phyloP scores from a whole-genome alignment of 2,113 vertebrate species.

The Oxygymnocypris stewartii region DNA sequence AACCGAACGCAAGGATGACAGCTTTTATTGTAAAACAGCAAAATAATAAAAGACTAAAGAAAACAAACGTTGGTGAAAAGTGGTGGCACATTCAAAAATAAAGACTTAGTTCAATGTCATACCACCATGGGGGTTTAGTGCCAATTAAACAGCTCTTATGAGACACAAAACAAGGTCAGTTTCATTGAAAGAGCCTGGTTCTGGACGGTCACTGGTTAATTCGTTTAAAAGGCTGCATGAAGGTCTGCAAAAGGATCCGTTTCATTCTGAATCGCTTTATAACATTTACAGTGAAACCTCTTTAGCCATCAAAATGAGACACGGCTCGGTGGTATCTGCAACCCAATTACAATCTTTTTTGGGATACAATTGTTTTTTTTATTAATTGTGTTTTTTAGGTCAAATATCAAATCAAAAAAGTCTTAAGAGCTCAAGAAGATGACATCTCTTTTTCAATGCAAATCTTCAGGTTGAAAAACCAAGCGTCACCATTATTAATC shows the following conservation, averaged over 20 bases:
- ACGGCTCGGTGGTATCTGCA: constrained; percentile 10
- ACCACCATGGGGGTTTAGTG: constrained; percentile 35
- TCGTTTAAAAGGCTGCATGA: neutral
- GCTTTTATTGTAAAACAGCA: constrained; percentile 29
- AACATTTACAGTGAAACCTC: constrained; percentile 21
- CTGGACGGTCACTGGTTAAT: neutral
- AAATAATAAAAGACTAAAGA: constrained; percentile 18
- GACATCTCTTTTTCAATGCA: constrained; percentile 52
- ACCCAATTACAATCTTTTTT: constrained; percentile 12
- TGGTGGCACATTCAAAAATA: constrained; percentile 8
- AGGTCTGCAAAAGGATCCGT: neutral
- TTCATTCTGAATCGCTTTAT: constrained; percentile 14
- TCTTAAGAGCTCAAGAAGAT: constrained; percentile 64
- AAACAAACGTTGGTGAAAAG: neutral
- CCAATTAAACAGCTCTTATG: constrained; percentile 10
- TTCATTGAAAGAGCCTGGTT: neutral
- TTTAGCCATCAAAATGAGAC: constrained; percentile 26
- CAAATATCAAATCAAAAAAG: constrained; percentile 50
- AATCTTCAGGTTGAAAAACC: constrained; percentile 47
- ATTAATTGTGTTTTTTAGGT: constrained; percentile 9
- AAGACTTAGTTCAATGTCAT: neutral
- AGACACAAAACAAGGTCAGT: neutral
- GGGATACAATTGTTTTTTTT: neutral
- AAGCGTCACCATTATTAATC: constrained; percentile 64
- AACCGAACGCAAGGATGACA: neutral